Conservation (phyloP, 2,888 invertebrate species). For the Melanostoma mellinum region DNA sequence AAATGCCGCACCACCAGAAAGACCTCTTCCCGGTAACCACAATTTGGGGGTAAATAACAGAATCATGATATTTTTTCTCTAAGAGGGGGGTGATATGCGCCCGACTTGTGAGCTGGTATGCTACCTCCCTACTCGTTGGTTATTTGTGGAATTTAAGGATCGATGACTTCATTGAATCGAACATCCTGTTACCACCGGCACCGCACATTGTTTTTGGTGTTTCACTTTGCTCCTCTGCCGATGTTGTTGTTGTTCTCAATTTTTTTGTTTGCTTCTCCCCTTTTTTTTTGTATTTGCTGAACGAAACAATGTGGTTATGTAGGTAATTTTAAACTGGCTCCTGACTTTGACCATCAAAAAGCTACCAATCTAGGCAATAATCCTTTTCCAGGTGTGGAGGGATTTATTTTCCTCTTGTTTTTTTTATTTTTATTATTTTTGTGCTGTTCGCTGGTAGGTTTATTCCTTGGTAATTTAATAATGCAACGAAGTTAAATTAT, state of each 20-base stretch:
- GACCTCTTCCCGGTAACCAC: slow-evolving; percentile 63
- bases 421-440: neutral
- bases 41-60: slow-evolving; percentile 67
- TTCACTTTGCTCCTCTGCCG: slow-evolving; percentile 23
- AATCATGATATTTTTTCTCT: slow-evolving; percentile 41
- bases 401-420: slow-evolving; percentile 13
- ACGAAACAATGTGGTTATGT: slow-evolving; percentile 10
- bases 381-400: slow-evolving; percentile 59
- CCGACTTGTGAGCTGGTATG: slow-evolving; percentile 10
- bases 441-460: neutral
- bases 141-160: slow-evolving; percentile 70
- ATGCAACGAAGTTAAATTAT: slow-evolving; percentile 62
- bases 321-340: slow-evolving; percentile 64
- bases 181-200: slow-evolving; percentile 66
- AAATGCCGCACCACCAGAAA: slow-evolving; percentile 43
- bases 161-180: slow-evolving; percentile 72
- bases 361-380: slow-evolving; percentile 61
- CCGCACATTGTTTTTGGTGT: slow-evolving; percentile 47
- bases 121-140: neutral
- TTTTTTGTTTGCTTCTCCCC: neutral
- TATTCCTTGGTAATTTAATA: slow-evolving; percentile 66
- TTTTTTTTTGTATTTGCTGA: neutral
- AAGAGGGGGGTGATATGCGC: slow-evolving; percentile 32
- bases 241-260: slow-evolving; percentile 13
- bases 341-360: slow-evolving; percentile 69